These are phyloP conservation scores for Microcebus murinus DNA, from an alignment of 2,113 vertebrate genomes.

Conservation along the genomic window DNA sequence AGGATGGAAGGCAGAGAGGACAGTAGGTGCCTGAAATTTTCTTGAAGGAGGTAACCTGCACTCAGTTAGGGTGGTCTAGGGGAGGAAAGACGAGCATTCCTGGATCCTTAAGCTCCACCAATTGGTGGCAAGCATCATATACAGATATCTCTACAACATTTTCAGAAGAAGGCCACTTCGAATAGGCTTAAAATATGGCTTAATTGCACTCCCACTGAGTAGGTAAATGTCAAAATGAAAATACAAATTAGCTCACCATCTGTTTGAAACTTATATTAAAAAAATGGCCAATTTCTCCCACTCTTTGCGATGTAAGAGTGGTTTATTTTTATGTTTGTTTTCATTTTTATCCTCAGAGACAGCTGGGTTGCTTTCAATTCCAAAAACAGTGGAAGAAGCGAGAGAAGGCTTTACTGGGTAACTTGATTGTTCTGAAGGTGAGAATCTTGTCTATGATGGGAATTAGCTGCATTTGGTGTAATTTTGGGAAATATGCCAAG, in stretches of 20 bases:
- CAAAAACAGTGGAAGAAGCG: slow-evolving; percentile 58
- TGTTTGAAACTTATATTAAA: slow-evolving; percentile 64
- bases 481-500: neutral
- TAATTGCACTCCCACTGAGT: slow-evolving; percentile 29
- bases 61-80: neutral
- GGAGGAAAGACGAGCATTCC: neutral
- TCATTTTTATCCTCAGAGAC: slow-evolving; percentile 62
- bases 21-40: neutral
- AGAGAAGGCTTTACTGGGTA: slow-evolving; percentile 30
- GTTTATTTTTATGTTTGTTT: slow-evolving; percentile 73
- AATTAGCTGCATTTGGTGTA: slow-evolving; percentile 24
- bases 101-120: neutral
- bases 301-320: neutral
- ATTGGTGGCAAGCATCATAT: neutral
- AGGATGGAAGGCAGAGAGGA: neutral
- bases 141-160: neutral
- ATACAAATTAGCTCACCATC: slow-evolving; percentile 63
- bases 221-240: slow-evolving; percentile 69
- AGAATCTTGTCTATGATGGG: neutral
- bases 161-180: slow-evolving; percentile 44
- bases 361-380: slow-evolving; percentile 60
- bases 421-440: slow-evolving; percentile 54
- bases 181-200: slow-evolving; percentile 36
- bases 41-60: neutral
- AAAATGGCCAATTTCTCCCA: slow-evolving; percentile 44